Percentiles rank a stretch among this genome's conserved stretches.
phyloP scores from a whole-genome alignment of 2,888 invertebrate species.

The Pachycephus smyrnensis region DNA sequence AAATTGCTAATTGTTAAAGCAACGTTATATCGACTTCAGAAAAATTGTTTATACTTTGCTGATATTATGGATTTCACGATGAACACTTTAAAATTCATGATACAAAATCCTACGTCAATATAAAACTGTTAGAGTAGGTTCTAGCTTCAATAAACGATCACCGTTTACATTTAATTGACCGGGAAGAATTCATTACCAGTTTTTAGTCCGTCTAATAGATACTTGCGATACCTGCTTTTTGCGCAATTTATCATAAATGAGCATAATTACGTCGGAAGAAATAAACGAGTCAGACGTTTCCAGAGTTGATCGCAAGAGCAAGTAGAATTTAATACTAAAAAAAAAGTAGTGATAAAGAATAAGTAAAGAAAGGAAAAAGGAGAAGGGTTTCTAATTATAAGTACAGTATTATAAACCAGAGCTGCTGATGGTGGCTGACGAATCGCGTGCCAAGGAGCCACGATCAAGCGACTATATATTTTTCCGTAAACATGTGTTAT shows the following conservation, averaged over 20 bases:
- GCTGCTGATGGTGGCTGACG: neutral
- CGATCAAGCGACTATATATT: neutral
- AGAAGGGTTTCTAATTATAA: constrained; percentile 11
- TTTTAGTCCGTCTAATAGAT: neutral
- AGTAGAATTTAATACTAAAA: neutral
- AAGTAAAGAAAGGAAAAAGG: constrained; percentile 10
- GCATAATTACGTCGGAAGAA: neutral
- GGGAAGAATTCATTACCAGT: neutral
- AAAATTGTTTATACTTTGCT: neutral
- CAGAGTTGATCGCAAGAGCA: neutral
- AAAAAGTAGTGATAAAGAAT: neutral
- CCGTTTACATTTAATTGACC: neutral
- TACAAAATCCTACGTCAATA: neutral
- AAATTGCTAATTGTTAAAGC: neutral
- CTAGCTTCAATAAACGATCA: neutral
- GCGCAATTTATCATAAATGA: neutral
- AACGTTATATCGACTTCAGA: neutral
- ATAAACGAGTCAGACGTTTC: neutral
- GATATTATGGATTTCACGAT: neutral
- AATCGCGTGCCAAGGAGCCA: neutral
- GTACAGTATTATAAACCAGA: constrained; percentile 14
- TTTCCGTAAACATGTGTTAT: neutral
- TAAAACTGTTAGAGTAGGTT: neutral
- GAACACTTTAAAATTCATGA: neutral
- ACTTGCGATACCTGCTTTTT: neutral